These are phyloP conservation scores for Archips xylosteana DNA, from an alignment of 2,888 invertebrate genomes.

Conservation along the genomic window DNA sequence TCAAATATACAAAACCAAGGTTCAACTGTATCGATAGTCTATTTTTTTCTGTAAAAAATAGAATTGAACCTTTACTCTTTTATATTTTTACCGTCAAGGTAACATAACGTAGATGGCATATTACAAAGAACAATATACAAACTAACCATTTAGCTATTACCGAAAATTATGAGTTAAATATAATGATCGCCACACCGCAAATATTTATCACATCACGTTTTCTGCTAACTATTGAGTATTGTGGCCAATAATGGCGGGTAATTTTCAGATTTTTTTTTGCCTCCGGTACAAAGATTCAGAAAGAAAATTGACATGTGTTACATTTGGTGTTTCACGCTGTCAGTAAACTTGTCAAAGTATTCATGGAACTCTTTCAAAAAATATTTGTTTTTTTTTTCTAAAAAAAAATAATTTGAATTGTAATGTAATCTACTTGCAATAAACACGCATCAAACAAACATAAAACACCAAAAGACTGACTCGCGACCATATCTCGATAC, in stretches of 20 bases:
- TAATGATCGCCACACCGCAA: conserved; percentile 26
- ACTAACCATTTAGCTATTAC: conserved; percentile 21
- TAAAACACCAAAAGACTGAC: no score
- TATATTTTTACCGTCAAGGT: conserved; percentile 28
- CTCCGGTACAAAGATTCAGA: not conserved
- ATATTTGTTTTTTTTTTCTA: no score
- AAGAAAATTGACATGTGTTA: not conserved
- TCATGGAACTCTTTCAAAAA: no score
- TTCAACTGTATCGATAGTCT: not conserved
- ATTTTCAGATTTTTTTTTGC: not conserved
- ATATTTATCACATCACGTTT: conserved; percentile 30
- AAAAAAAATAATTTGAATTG: no score
- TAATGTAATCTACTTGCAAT: no score
- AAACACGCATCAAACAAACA: no score
- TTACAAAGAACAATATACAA: conserved; percentile 27
- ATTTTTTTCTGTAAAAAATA: not conserved
- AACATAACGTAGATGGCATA: conserved; percentile 50
- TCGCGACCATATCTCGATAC: no score
- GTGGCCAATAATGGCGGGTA: conserved; percentile 10
- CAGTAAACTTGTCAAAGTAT: no score
- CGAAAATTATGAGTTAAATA: conserved; percentile 16
- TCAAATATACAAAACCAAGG: no score
- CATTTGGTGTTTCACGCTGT: no score
- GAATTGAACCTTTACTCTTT: not conserved
- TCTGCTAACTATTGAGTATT: conserved; percentile 4